These are phyloP conservation scores for Gracilinanus agilis DNA, from an alignment of 2,113 vertebrate species.

Conservation along the genomic window DNA sequence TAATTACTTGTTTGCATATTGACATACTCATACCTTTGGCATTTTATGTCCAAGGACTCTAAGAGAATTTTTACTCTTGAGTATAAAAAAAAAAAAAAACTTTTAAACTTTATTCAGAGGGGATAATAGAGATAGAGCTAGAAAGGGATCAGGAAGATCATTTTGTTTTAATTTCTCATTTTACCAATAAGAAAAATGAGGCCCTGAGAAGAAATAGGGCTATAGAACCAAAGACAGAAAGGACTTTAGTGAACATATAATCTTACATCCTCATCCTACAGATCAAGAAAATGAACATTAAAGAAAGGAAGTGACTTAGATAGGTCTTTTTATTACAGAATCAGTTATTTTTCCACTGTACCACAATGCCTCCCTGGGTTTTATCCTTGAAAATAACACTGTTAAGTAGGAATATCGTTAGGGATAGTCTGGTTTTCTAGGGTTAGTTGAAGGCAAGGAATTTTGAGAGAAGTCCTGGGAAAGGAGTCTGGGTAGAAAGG, in stretches of 20 bases:
- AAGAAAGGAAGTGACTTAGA: neutral
- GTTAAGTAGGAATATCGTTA: too few relatives aligned
- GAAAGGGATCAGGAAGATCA: neutral
- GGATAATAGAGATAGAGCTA: neutral
- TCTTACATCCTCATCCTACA: neutral
- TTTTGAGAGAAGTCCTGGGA: too few relatives aligned
- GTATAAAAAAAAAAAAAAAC: constrained; percentile 44
- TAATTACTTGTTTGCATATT: neutral
- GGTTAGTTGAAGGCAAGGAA: too few relatives aligned
- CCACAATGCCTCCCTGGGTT: neutral
- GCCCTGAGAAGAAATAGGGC: neutral
- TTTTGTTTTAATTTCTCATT: neutral
- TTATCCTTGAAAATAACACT: too few relatives aligned
- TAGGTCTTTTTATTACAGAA: neutral
- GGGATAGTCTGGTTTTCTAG: too few relatives aligned
- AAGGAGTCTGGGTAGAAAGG: too few relatives aligned
- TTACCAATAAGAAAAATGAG: neutral
- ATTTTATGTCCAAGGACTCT: constrained; percentile 72
- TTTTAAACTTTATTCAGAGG: constrained; percentile 60
- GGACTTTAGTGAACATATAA: too few relatives aligned
- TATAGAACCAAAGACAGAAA: neutral
- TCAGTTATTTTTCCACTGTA: neutral
- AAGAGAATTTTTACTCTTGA: constrained; percentile 11
- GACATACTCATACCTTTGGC: neutral
- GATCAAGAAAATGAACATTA: neutral